These are phyloP conservation scores for Melanchra persicariae DNA, from an alignment of 2,888 invertebrate genomes.

Conservation along the genomic window DNA sequence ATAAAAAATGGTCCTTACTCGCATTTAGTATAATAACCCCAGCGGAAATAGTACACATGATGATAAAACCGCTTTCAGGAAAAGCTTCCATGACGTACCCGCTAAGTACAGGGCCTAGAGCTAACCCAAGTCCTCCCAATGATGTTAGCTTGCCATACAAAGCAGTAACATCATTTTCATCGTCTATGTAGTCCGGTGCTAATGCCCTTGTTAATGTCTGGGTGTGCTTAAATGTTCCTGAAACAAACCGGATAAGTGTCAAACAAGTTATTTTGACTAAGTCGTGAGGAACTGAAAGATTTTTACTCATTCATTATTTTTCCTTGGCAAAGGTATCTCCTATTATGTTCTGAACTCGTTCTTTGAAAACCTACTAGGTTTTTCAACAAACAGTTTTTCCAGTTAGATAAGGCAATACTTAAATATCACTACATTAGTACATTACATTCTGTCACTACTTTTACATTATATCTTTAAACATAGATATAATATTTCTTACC, in stretches of 20 bases:
- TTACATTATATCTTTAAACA: not conserved
- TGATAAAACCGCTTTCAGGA: conserved; percentile 87
- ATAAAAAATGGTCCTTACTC: conserved; percentile 59
- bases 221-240: conserved; percentile 92
- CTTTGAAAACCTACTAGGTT: not conserved
- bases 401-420: not conserved
- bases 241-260: conserved; percentile 35
- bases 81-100: conserved; percentile 90
- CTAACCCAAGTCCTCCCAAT: conserved; percentile 91
- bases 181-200: conserved; percentile 87
- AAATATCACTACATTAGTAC: too few species aligned
- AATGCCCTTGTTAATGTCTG: conserved; percentile 91
- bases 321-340: not conserved
- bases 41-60: conserved; percentile 78
- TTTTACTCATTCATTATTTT: not conserved
- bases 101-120: conserved; percentile 91
- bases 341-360: not conserved
- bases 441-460: too few species aligned
- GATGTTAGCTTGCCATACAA: conserved; percentile 91
- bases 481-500: conserved; percentile 78
- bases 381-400: not conserved
- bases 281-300: not conserved
- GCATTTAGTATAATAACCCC: conserved; percentile 70
- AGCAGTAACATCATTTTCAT: conserved; percentile 81
- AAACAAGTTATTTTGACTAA: not conserved